Evolutionary conservation across 2,888 invertebrate species (phyloP).

Genomic region (Sminthurides aquaticus): DNA sequence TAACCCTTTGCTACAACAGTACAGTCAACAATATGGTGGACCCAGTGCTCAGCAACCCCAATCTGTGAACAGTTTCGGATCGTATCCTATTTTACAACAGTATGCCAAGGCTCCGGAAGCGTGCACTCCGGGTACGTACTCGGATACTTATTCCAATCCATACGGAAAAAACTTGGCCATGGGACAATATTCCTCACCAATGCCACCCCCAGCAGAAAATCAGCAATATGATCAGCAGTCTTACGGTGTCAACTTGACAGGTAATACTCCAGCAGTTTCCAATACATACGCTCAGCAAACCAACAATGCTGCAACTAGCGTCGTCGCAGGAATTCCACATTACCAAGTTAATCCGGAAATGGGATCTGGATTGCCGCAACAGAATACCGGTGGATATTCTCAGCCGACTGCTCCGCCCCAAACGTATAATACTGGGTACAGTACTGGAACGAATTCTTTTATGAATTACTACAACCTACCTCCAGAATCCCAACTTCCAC

Average conservation of each 20-base stretch:
- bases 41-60: conserved; percentile 23
- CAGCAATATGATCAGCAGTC: neutral
- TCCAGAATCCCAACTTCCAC: neutral
- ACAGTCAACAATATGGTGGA: conserved; percentile 16
- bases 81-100: neutral
- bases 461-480: neutral
- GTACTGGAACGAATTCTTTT: neutral
- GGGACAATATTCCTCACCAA: neutral
- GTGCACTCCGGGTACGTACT: neutral
- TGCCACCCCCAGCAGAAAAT: neutral
- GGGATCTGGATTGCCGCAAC: neutral
- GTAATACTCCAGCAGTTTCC: neutral
- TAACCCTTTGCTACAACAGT: conserved; percentile 21
- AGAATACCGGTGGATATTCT: neutral
- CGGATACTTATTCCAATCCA: neutral
- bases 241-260: neutral
- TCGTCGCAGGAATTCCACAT: neutral
- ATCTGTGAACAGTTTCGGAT: neutral
- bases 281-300: neutral
- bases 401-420: neutral
- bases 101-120: neutral
- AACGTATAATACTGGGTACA: neutral
- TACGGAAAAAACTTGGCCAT: neutral
- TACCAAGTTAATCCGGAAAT: too few relatives aligned
- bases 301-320: neutral